Evolutionary conservation across 2,888 invertebrate genomes (phyloP).

Genomic region (Drosophila neotestacea): DNA sequence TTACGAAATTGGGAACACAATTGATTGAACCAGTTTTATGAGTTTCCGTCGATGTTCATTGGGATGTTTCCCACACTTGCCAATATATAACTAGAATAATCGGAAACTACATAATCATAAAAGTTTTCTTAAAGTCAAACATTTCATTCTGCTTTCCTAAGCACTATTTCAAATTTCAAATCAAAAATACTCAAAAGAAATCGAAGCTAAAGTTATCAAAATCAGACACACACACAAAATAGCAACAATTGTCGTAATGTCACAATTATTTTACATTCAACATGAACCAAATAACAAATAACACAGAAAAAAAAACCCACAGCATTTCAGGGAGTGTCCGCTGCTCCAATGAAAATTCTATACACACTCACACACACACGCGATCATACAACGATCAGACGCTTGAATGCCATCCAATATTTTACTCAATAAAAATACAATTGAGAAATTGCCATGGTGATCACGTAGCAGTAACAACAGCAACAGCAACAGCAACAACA

Average conservation of each 20-base stretch:
- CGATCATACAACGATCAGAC: slow-evolving; percentile 44
- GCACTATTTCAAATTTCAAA: not conserved
- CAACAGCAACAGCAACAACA: slow-evolving; percentile 31
- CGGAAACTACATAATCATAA: not conserved
- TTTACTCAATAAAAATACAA: slow-evolving; percentile 78
- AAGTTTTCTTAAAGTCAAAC: too few relatives aligned
- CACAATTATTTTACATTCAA: slow-evolving; percentile 68
- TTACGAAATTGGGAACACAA: not conserved
- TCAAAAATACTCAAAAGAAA: slow-evolving; percentile 45
- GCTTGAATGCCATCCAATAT: slow-evolving; percentile 70
- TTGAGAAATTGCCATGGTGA: slow-evolving; percentile 79
- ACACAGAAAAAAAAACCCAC: slow-evolving; percentile 23
- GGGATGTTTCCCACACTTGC: slow-evolving; percentile 14
- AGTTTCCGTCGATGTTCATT: slow-evolving; percentile 11
- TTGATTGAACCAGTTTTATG: slow-evolving; percentile 10
- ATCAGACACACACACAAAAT: slow-evolving; percentile 27
- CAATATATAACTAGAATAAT: slow-evolving; percentile 7
- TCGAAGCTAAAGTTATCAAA: slow-evolving; percentile 30
- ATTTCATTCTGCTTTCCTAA: slow-evolving; percentile 1
- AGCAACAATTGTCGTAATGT: slow-evolving; percentile 60
- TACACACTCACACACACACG: slow-evolving; percentile 16
- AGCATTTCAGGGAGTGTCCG: slow-evolving; percentile 62
- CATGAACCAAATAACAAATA: slow-evolving; percentile 70
- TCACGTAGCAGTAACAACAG: slow-evolving; percentile 67
- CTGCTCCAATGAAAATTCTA: slow-evolving; percentile 65